Base-by-base conservation (phyloP, 2,888 invertebrate genomes). In the Leptinotarsa rubiginosa region DNA sequence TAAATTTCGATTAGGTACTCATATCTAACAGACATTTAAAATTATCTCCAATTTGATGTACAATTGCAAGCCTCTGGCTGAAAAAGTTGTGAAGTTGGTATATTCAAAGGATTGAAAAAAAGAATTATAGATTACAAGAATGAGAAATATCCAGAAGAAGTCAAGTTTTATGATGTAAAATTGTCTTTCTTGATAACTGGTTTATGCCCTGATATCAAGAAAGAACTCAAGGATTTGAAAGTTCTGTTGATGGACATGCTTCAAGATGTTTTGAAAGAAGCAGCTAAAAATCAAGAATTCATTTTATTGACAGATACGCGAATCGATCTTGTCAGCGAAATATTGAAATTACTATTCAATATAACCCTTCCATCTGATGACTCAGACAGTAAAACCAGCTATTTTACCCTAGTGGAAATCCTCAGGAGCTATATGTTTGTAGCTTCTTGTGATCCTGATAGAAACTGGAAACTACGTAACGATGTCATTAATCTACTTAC, bases 21-120 rank as follows among this genome's bases (percentile, higher is more conserved):
- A 31, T 31, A 7, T 31, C 0, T 5, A 7, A 31, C 0, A 31
- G n/a, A n/a, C n/a, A n/a, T n/a, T n/a, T n/a, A n/a, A n/a, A n/a
- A n/a, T n/a, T n/a, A n/a, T 98, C 13, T 97, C 95, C 86, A 98
- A 98, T 87, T 89, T 98, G 79, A 91, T 96, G 70, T 97, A 92
- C 85, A 96, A 97, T 86, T 93, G 93, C 85, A 81, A 85, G 3
- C 89, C 89, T 69, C 91, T 92, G 13, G 92, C 93, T 80, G 88
- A 89, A 62, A 87, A 91, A 74, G 92, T 92, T 82, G 88, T 89
- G 50, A 88, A 82, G 92, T 90, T 90, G 92, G 89, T 82, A 91
- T 90, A 86, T 90, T 94, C 10, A 92, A 94, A 74, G 93, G 93
- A 47, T 90, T 97, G 62, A 88, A 95, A 1, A 91, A 93, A 79